These are phyloP conservation scores for Minunthozetes semirufus DNA, from an alignment of 2,888 invertebrate species.

Conservation along the genomic window DNA sequence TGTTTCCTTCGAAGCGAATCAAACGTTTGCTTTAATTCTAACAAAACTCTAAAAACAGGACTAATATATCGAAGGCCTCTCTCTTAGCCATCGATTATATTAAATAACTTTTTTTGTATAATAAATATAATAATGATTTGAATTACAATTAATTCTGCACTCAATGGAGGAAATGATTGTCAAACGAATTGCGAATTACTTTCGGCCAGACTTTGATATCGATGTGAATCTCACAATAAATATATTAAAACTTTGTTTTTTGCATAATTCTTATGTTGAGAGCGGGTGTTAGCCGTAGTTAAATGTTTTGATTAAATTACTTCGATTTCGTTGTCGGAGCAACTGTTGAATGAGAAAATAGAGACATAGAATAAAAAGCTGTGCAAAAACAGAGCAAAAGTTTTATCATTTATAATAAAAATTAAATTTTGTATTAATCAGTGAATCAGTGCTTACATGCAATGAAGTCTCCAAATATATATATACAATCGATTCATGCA, in stretches of 20 bases:
- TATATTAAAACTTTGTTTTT: background rate
- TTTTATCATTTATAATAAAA: background rate
- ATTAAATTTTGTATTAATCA: background rate
- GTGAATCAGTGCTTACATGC: constrained; percentile 17
- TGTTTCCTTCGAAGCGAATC: background rate
- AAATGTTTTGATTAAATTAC: background rate
- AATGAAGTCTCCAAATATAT: constrained; percentile 23
- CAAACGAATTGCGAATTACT: background rate
- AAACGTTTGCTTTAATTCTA: background rate
- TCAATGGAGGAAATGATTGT: too few relatives aligned
- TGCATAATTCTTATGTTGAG: background rate
- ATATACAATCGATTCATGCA: background rate
- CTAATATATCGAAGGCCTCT: background rate
- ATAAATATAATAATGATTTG: too few relatives aligned
- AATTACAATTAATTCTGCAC: too few relatives aligned
- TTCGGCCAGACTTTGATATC: background rate
- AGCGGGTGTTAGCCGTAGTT: background rate
- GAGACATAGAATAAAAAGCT: background rate
- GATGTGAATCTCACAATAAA: background rate
- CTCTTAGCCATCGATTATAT: background rate
- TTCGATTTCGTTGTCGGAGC: constrained; percentile 4
- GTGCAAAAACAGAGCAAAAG: background rate
- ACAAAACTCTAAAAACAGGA: background rate
- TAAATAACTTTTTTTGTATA: background rate
- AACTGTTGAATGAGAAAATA: constrained; percentile 1